These are phyloP conservation scores for Ormyrus thymus DNA, from an alignment of 2,888 invertebrate genomes.

Conservation along the genomic window DNA sequence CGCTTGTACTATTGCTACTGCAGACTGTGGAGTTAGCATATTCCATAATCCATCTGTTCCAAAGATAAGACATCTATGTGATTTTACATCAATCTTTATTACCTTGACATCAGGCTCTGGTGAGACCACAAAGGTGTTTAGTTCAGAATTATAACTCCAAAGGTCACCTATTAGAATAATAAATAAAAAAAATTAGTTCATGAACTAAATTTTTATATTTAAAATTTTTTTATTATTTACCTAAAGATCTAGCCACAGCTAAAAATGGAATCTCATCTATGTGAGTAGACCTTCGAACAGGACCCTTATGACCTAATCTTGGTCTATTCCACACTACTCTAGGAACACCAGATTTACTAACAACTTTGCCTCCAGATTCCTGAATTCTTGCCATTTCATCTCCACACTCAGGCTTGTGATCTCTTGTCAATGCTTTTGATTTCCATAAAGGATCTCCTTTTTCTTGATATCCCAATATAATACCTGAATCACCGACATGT, in stretches of 20 bases:
- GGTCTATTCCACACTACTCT: constrained; percentile 98
- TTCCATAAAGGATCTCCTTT: constrained; percentile 84
- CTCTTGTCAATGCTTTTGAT: constrained; percentile 88
- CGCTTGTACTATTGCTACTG: constrained; percentile 89
- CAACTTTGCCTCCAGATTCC: constrained; percentile 87
- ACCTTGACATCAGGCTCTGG: constrained; percentile 97
- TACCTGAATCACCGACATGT: constrained; percentile 98
- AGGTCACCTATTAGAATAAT: constrained; percentile 82
- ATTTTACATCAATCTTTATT: constrained; percentile 82
- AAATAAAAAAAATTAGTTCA: neutral
- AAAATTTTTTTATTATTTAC: constrained; percentile 69
- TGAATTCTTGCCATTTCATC: constrained; percentile 90
- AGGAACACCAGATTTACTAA: constrained; percentile 89
- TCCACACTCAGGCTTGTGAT: constrained; percentile 95
- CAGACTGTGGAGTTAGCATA: constrained; percentile 89
- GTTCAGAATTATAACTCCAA: constrained; percentile 96
- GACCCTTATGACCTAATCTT: constrained; percentile 88
- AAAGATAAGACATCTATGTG: constrained; percentile 89
- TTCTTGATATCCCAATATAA: constrained; percentile 90
- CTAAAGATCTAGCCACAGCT: constrained; percentile 96
- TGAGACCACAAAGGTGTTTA: constrained; percentile 96
- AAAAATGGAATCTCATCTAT: constrained; percentile 96
- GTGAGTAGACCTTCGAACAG: constrained; percentile 90
- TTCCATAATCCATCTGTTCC: constrained; percentile 99
- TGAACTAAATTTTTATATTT: neutral